phyloP scores from a whole-genome alignment of 2,888 invertebrate species.

The Malthinus seriepunctatus region DNA sequence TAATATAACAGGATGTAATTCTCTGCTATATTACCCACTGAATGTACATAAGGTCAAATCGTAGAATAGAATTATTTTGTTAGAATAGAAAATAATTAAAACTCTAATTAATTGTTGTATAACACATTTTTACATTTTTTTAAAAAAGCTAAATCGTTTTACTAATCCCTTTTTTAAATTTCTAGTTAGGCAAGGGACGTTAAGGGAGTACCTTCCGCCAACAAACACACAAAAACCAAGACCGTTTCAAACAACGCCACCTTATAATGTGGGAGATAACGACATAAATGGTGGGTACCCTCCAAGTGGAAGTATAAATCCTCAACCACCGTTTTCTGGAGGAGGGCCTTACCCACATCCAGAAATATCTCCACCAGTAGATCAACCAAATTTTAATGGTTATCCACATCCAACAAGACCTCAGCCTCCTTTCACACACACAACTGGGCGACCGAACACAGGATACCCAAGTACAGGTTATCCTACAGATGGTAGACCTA shows the following conservation, averaged over 20 bases:
- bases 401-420: slow-evolving; percentile 21
- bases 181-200: slow-evolving; percentile 66
- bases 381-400: slow-evolving; percentile 22
- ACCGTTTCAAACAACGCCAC: slow-evolving; percentile 62
- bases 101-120: no score
- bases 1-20: no score
- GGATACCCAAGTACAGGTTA: slow-evolving; percentile 21
- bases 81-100: no score
- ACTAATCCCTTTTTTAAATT: slow-evolving; percentile 12
- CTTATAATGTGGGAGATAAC: not conserved
- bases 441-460: slow-evolving; percentile 2
- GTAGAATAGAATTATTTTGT: no score
- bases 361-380: slow-evolving; percentile 31
- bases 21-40: no score
- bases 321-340: slow-evolving; percentile 48
- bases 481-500: slow-evolving; percentile 8
- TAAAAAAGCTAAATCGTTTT: slow-evolving; percentile 34
- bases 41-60: no score
- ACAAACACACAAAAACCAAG: slow-evolving; percentile 68
- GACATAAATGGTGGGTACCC: slow-evolving; percentile 37
- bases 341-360: slow-evolving; percentile 38
- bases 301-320: slow-evolving; percentile 47
- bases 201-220: slow-evolving; percentile 63
- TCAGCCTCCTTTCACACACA: not conserved
- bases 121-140: not conserved